These are phyloP conservation scores for Diabrotica virgifera DNA, from an alignment of 1,140 invertebrate species.

Conservation along the genomic window DNA sequence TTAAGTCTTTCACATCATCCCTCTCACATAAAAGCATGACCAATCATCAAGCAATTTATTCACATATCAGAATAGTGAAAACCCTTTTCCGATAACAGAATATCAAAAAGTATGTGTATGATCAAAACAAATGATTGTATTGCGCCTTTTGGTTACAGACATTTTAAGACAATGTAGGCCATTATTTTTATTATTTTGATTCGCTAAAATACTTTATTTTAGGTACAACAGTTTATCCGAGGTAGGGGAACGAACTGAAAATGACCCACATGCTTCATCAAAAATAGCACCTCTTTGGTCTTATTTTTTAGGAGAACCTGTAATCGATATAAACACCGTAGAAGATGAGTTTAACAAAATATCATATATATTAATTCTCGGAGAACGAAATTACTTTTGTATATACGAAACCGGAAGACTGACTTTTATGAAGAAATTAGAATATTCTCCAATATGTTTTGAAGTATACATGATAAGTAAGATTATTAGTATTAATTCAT, in stretches of 20 bases:
- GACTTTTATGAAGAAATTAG: slow-evolving; percentile 76
- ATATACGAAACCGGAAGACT: slow-evolving; percentile 71
- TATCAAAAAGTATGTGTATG: too few relatives aligned
- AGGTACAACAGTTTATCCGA: slow-evolving; percentile 67
- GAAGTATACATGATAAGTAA: slow-evolving; percentile 68
- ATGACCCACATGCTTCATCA: slow-evolving; percentile 52
- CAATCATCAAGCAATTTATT: too few relatives aligned
- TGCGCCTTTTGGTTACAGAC: background rate
- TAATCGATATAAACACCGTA: slow-evolving; percentile 62
- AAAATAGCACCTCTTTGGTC: slow-evolving; percentile 69
- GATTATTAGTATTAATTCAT: background rate
- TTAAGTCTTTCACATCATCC: too few relatives aligned
- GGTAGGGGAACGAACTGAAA: slow-evolving; percentile 53
- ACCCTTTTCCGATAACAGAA: too few relatives aligned
- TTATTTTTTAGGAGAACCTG: slow-evolving; percentile 74
- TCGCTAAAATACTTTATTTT: slow-evolving; percentile 10
- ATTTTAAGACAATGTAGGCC: background rate
- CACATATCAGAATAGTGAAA: too few relatives aligned
- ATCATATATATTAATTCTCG: slow-evolving; percentile 62
- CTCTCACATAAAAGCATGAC: too few relatives aligned
- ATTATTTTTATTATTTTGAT: background rate
- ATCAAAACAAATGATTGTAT: too few relatives aligned
- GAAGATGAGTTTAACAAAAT: slow-evolving; percentile 45
- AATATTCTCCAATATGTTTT: slow-evolving; percentile 74
- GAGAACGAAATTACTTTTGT: slow-evolving; percentile 72